Evolutionary conservation across 2,797 vertebrate species (phyloP).

Genomic region (Cuniculus paca): DNA sequence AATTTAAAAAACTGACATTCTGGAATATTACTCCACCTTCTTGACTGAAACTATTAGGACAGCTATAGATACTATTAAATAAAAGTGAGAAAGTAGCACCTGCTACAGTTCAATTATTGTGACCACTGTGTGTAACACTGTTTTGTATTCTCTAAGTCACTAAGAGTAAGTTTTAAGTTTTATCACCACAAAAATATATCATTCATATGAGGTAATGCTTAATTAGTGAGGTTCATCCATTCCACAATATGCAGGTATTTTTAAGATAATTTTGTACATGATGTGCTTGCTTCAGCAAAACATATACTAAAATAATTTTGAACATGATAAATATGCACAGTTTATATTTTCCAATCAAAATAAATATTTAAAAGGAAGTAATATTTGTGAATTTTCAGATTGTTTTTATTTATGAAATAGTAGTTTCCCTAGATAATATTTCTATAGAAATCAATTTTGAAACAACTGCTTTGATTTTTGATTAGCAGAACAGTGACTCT

Average conservation of each 20-base stretch:
- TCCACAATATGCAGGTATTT: neutral
- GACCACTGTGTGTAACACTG: too few relatives aligned
- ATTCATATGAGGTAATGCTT: neutral
- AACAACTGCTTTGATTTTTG: neutral
- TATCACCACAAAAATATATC: neutral
- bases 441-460: neutral
- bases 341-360: neutral
- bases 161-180: neutral
- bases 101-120: neutral
- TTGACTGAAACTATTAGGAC: neutral
- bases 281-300: neutral
- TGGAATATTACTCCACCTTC: neutral
- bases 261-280: neutral
- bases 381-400: neutral
- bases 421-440: neutral
- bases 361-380: neutral
- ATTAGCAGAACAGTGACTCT: neutral
- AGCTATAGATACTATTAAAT: neutral
- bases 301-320: neutral
- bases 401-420: slow-evolving; percentile 59
- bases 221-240: neutral
- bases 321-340: neutral
- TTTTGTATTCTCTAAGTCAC: neutral
- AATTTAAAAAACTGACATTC: slow-evolving; percentile 1
- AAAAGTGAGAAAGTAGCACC: neutral